Base-by-base conservation (phyloP, 2,113 vertebrate genomes). In the Recurvirostra avosetta region DNA sequence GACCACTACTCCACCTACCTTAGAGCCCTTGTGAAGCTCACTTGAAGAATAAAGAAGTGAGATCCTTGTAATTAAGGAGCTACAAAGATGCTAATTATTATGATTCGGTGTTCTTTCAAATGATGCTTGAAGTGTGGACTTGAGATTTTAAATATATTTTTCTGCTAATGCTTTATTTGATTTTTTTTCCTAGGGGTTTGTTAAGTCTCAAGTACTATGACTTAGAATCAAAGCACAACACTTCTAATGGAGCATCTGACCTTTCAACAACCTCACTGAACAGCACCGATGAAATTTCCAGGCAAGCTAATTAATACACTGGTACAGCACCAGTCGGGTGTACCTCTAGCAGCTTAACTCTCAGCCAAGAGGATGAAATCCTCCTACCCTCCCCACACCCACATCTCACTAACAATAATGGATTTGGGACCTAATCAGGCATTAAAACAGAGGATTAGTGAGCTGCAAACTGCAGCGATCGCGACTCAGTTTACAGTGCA, bases 391-490 rank as follows among this genome's bases (percentile, higher is more conserved):
- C 83, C 84, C 63, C 55, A 50, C 93, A 85, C 55, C 67, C 89
- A 70, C 91, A 67, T 83, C 93, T 95, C 94, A 38, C 90, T 94
- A 96, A 92, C 87, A 93, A 80, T 88, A 88, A 95, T 52, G 87
- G 97, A 96, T 95, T 93, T 94, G 78, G 71, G 74, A 67, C 81
- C 91, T 96, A 97, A 96, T 96, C 97, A 93, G 96, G 93, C 94
- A 93, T 96, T 97, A 96, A 96, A 96, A 13, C 52, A 95, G 86
- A 92, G 84, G 93, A 95, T 96, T 95, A 96, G 87, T 9, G 78
- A 95, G 76, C 91, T 91, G 92, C 83, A 83, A 71, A 82, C 66
- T 4, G 2, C 80, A 74, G 87, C 0, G 2, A 82, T 95, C 32
- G 0, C 0, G 0, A 71, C 73, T 91, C 8, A 2, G 49, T 88